Base-by-base conservation (phyloP, 2,888 invertebrate genomes). In the Onchidella celtica region DNA sequence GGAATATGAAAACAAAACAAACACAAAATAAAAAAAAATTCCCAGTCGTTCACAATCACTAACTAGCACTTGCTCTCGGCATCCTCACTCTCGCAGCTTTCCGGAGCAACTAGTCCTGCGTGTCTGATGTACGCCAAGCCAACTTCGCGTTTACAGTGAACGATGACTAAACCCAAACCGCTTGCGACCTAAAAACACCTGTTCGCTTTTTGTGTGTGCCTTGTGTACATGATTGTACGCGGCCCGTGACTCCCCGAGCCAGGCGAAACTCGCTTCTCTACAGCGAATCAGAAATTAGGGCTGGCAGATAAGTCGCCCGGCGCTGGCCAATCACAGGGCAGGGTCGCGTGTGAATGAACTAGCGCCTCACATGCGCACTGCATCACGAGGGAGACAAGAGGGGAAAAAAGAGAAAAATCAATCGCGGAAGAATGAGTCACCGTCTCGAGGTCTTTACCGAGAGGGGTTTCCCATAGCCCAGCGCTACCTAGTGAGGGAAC, bases 111-210 rank as follows among this genome's bases (percentile, higher is more conserved):
- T 78, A 63, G 69, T 78, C 38, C 61, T 27, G 27, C 24, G 32
- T 34, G 40, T 34, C 34, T 21, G 9, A 38, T 32, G 32, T n/a
- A n/a, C n/a, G n/a, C n/a, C 61, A 24, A 21, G 47, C 21, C 27
- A 47, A 47, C 47, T 55, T 47, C 59, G 4, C 24, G 34, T 36
- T 36, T 27, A 69, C 38, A 68, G 34, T 14, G 1, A 32, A 21
- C 9, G 32, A 78, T 78, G 79, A 79, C 79, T 79, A 72, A 79
- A 63, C 72, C 59, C 17, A n/a, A n/a, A n/a, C n/a, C n/a, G 21
- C 24, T 1, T 4, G 34, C n/a, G 11, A 36, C 27, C 24, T 65
- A 11, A 40, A 72, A 79, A 79, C 79, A 79, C 79, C 79, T 79
- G 79, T 79, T 79, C 79, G 63, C 79, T 40, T 40, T 70, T 72